Base-by-base conservation (phyloP, 2,113 vertebrate genomes). In the Setophaga petechia region DNA sequence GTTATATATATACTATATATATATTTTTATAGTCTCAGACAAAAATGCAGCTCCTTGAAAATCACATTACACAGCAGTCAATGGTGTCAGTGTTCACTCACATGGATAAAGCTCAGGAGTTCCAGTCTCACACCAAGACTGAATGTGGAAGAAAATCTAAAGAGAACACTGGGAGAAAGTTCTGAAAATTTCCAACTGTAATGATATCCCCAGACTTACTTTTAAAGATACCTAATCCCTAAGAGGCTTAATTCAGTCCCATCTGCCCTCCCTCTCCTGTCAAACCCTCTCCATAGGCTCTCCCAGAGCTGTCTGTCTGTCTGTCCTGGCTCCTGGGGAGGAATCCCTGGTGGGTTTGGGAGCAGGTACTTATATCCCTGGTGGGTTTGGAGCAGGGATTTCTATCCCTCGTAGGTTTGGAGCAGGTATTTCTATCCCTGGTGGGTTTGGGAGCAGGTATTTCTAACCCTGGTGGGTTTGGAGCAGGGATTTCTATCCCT, bases 171-270 rank as follows among this genome's bases (percentile, higher is more conserved):
- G 21, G 11, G 46, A n/a, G 51, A 33, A 90, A 94, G 79, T 93
- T 59, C 10, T 31, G 23, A 76, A 85, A 85, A 43, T 55, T 80
- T 58, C 65, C 4, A 0, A 59, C 12, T 9, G 35, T 22, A 76
- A 49, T 0, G 0, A 33, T 69, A 89, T 25, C 13, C 33, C 30
- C 11, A 54, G 88, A 69, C 44, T 87, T 93, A 77, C 59, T 91
- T 92, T 93, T 76, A 79, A 82, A 90, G 67, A 86, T 15, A 16
- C 6, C 9, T 93, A 94, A 93, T 92, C 92, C 83, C 35, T 44
- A 90, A 93, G 82, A 83, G 59, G 92, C 78, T 89, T 96, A 90
- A 54, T 59, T 77, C 67, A 69, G 57, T 74, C 37, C 84, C 67
- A 80, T 61, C 78, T 88, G 82, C 39, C 88, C 75, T 77, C 30